Conservation (phyloP, 1,140 invertebrate genomes). For the Drosophila pectinifera region DNA sequence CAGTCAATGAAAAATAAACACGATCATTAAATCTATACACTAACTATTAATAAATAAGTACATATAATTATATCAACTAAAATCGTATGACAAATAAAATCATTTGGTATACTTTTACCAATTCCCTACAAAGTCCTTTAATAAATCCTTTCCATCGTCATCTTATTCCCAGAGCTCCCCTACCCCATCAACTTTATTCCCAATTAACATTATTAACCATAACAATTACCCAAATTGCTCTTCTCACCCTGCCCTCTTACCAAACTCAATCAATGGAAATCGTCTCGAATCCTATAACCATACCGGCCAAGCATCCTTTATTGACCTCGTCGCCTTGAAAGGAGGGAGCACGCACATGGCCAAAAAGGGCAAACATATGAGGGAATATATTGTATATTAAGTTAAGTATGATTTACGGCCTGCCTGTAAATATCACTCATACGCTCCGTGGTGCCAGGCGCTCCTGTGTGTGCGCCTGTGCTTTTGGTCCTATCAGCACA, state of each 20-base stretch:
- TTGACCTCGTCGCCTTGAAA: conserved; percentile 24
- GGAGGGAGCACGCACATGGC: conserved; percentile 29
- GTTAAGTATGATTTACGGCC: conserved; percentile 80
- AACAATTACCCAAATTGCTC: conserved; percentile 37
- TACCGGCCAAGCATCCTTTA: conserved; percentile 36
- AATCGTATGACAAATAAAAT: too few species aligned
- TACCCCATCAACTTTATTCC: neutral
- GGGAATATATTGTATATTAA: conserved; percentile 69
- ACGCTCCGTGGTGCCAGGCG: conserved; percentile 39
- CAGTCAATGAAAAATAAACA: neutral
- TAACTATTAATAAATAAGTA: too few species aligned
- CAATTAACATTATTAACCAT: conserved; percentile 49
- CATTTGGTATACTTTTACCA: too few species aligned
- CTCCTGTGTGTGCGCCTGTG: conserved; percentile 7
- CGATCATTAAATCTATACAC: neutral
- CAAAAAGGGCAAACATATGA: conserved; percentile 48
- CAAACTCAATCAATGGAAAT: conserved; percentile 43
- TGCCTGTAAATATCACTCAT: conserved; percentile 74
- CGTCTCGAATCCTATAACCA: conserved; percentile 10
- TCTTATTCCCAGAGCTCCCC: neutral
- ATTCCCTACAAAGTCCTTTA: too few species aligned
- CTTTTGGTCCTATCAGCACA: conserved; percentile 54
- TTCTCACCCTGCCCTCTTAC: neutral
- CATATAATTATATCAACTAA: too few species aligned
- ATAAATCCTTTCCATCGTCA: neutral